Percentiles rank a stretch among this genome's conserved stretches.
These are phyloP conservation scores for Drosophila colorata DNA, from an alignment of 2,888 invertebrate species.

Conservation along the genomic window DNA sequence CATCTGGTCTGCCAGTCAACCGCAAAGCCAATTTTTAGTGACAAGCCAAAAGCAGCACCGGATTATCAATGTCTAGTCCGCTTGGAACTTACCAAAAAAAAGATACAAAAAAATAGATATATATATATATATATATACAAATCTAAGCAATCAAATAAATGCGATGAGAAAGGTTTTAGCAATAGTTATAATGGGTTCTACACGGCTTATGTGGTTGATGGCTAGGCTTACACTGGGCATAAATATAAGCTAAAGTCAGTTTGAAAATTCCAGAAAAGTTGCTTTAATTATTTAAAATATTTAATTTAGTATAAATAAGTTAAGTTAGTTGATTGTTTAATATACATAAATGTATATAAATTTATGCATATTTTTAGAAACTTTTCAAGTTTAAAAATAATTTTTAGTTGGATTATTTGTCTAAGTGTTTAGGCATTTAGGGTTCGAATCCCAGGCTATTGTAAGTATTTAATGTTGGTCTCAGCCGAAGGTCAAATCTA, in stretches of 20 bases:
- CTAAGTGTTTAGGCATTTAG: no score
- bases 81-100: conserved; percentile 23
- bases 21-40: conserved; percentile 68
- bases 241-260: neutral
- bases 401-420: no score
- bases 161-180: conserved; percentile 37
- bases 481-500: no score
- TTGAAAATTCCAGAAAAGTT: neutral
- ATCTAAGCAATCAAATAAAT: conserved; percentile 42
- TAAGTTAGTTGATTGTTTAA: no score
- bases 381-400: no score
- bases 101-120: neutral
- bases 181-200: conserved; percentile 47
- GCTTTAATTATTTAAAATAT: neutral
- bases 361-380: no score
- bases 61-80: conserved; percentile 61
- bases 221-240: conserved; percentile 3
- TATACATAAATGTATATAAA: no score
- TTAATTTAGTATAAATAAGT: neutral
- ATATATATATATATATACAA: neutral
- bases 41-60: conserved; percentile 51
- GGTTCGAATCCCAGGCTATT: no score
- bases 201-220: conserved; percentile 45
- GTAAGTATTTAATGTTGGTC: no score
- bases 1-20: conserved; percentile 24